Evolutionary conservation across 2,113 vertebrate species (phyloP).

Genomic region (Marmota monax): DNA sequence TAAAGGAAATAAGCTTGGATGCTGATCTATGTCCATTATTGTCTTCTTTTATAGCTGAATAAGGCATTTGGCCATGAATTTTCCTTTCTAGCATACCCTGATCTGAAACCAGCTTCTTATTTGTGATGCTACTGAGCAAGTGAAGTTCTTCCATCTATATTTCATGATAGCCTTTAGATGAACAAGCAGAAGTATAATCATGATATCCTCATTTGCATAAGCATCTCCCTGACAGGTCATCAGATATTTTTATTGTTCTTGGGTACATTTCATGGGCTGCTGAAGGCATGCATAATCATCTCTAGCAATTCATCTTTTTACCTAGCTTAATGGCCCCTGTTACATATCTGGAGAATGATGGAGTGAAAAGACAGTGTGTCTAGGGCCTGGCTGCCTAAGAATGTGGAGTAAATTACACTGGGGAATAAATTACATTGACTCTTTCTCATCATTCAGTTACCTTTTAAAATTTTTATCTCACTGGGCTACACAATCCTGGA

Average conservation of each 20-base stretch:
- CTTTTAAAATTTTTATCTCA: slow-evolving; percentile 67
- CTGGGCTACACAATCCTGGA: background rate
- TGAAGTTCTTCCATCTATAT: slow-evolving; percentile 37
- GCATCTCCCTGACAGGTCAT: slow-evolving; percentile 75
- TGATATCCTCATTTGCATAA: slow-evolving; percentile 70
- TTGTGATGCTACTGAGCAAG: slow-evolving; percentile 16
- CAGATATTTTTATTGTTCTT: slow-evolving; percentile 68
- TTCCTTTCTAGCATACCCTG: slow-evolving; percentile 45
- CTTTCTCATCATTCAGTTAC: slow-evolving; percentile 62
- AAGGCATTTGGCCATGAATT: slow-evolving; percentile 42
- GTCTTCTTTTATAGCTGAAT: slow-evolving; percentile 49
- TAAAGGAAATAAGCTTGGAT: slow-evolving; percentile 41
- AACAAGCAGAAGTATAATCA: background rate
- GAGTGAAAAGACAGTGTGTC: slow-evolving; percentile 62
- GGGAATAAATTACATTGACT: slow-evolving; percentile 41
- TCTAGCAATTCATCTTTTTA: slow-evolving; percentile 56
- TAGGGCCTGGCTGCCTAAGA: slow-evolving; percentile 31
- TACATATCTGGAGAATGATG: slow-evolving; percentile 58
- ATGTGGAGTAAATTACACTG: slow-evolving; percentile 49
- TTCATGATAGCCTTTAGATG: slow-evolving; percentile 53
- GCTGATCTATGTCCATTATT: background rate
- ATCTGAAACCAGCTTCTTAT: slow-evolving; percentile 26
- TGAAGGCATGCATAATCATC: slow-evolving; percentile 60
- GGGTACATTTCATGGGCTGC: slow-evolving; percentile 70
- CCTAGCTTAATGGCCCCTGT: slow-evolving; percentile 68